phyloP scores from a whole-genome alignment of 1,140 invertebrate genomes.

The Dolichoris vasculosae region DNA sequence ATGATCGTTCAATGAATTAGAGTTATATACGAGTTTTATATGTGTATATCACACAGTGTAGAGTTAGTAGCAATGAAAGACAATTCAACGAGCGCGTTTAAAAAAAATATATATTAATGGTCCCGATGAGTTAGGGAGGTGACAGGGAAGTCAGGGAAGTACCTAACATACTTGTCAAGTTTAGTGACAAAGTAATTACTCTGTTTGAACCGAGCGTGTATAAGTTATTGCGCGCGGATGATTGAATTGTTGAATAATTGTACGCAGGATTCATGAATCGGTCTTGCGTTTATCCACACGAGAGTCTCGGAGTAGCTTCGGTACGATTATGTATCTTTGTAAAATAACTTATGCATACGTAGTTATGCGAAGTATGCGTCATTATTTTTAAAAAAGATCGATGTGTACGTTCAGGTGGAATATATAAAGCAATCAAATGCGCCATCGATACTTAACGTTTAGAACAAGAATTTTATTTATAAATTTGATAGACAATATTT shows the following conservation, averaged over 20 bases:
- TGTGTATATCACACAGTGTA: background rate
- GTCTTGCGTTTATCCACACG: background rate
- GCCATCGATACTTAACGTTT: background rate
- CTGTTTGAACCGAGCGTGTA: background rate
- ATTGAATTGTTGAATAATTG: conserved; percentile 30
- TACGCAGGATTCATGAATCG: conserved; percentile 15
- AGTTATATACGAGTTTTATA: background rate
- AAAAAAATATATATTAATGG: background rate
- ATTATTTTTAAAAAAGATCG: conserved; percentile 10
- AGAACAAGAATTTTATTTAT: background rate
- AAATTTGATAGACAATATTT: too few species aligned
- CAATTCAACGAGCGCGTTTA: background rate
- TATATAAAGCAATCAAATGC: background rate
- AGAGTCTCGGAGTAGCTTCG: background rate
- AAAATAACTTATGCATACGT: conserved; percentile 30
- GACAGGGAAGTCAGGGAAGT: background rate
- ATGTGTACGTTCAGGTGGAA: background rate
- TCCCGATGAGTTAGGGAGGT: too few species aligned
- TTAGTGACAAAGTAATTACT: conserved; percentile 39
- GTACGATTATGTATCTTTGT: background rate
- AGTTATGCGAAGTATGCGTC: conserved; percentile 24
- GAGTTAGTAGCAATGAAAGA: background rate
- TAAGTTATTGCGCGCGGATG: conserved; percentile 30
- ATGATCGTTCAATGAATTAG: background rate
- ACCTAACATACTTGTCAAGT: conserved; percentile 18